Base-by-base conservation (phyloP, 2,888 invertebrate genomes). In the Carpatolechia fugitivella region DNA sequence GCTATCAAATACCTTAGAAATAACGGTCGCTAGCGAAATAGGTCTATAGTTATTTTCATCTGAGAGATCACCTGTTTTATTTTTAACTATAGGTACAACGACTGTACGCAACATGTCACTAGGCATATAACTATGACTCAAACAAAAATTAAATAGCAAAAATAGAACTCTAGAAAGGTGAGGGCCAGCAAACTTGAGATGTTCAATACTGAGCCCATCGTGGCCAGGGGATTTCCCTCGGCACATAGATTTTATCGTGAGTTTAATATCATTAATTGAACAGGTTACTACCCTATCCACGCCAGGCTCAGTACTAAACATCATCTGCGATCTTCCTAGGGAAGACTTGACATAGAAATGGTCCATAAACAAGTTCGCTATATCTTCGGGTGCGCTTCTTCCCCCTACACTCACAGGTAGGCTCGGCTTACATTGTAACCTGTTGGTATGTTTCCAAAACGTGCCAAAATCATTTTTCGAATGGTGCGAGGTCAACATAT, bases 1-100 rank as follows among this genome's bases (percentile, higher is more conserved):
- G 48, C 59, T 51, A 11, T 57, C 57, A n/a, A 60, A 41, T 29
- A 57, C 52, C 4, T 58, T 52, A 44, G 35, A 29, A 4, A 24
- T 24, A 24, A 24, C 24, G 6, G 24, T 24, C 6, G 24, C 24
- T 6, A 24, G 6, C 3, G 24, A 24, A 24, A 24, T 24, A 24
- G 24, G 24, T 6, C 24, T 24, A 24, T 24, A 24, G 6, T 24
- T 24, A 24, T 24, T 24, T 36, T 50, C 46, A n/a, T 40, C 40
- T 7, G 40, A 40, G 13, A 14, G 7, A 10, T 40, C 40, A 11
- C 40, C 40, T 3, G 55, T 55, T 33, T 52, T 55, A 40, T 58
- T 58, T 33, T 55, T 58, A 2, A 40, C 40, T 8, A 40, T 40
- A 18, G 14, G 16, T 10, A 58, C 55, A 10, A 57, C 57, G 5